Evolutionary conservation across 2,113 vertebrate species (phyloP).

Genomic region (Poeciliopsis turrubarensis): DNA sequence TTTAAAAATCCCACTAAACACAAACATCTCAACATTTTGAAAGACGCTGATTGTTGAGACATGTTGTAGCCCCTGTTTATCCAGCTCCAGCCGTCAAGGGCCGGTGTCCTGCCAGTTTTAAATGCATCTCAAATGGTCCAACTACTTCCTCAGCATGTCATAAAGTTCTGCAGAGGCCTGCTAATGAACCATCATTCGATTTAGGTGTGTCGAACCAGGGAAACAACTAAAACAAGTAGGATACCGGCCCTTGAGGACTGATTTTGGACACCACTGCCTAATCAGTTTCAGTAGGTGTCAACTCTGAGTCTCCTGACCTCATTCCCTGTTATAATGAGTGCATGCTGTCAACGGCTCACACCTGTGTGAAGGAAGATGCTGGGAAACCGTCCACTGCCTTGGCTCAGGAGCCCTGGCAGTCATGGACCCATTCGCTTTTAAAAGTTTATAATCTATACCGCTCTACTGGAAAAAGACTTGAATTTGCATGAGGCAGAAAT

Average conservation of each 20-base stretch:
- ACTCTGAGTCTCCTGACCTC: slow-evolving; percentile 12
- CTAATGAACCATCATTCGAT: too few species aligned
- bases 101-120: too few species aligned
- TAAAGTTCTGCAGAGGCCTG: too few species aligned
- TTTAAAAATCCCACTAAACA: too few species aligned
- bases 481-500: slow-evolving; percentile 50
- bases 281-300: slow-evolving; percentile 3
- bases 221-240: too few species aligned
- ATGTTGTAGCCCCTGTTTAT: neutral
- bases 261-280: too few species aligned
- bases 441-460: slow-evolving; percentile 37
- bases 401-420: slow-evolving; percentile 6
- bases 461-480: slow-evolving; percentile 52
- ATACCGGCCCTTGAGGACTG: too few species aligned
- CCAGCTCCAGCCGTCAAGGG: too few species aligned
- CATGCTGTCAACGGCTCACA: slow-evolving; percentile 1
- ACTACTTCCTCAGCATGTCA: too few species aligned
- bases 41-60: neutral
- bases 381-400: slow-evolving; percentile 1
- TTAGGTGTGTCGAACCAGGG: too few species aligned
- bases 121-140: too few species aligned
- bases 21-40: neutral
- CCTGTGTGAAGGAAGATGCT: slow-evolving; percentile 4
- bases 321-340: slow-evolving; percentile 27
- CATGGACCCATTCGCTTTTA: slow-evolving; percentile 34